These are phyloP conservation scores for Drosophila pectinifera DNA, from an alignment of 1,140 invertebrate species.

Conservation along the genomic window DNA sequence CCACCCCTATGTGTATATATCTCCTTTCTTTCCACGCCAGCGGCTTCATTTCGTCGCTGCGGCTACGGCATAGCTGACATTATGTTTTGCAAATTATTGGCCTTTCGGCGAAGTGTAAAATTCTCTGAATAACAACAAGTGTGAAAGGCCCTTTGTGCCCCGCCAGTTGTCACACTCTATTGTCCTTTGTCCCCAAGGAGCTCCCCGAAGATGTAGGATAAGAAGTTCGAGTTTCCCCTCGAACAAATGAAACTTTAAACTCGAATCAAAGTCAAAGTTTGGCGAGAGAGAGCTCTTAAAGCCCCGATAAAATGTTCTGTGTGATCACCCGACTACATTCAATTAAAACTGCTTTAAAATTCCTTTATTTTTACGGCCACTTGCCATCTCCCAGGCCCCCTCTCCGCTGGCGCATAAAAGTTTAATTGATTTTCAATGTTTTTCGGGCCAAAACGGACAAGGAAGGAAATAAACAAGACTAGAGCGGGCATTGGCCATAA, in stretches of 20 bases:
- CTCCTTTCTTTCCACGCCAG: conserved; percentile 23
- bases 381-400: conserved; percentile 1
- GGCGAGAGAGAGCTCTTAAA: background rate
- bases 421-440: conserved; percentile 71
- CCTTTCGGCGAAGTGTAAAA: conserved; percentile 56
- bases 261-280: conserved; percentile 36
- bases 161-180: conserved; percentile 57
- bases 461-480: conserved; percentile 24
- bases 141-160: conserved; percentile 27
- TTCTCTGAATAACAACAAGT: conserved; percentile 53
- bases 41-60: conserved; percentile 43
- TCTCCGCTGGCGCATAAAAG: conserved; percentile 28
- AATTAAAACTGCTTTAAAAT: conserved; percentile 44
- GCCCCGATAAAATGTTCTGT: conserved; percentile 16
- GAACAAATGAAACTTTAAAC: conserved; percentile 27
- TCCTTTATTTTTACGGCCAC: conserved; percentile 13
- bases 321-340: conserved; percentile 15
- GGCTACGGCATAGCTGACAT: conserved; percentile 59
- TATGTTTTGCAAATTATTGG: conserved; percentile 59
- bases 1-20: background rate
- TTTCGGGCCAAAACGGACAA: conserved; percentile 1
- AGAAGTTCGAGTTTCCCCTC: conserved; percentile 8
- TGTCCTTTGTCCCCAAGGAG: conserved; percentile 24
- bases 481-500: conserved; percentile 21
- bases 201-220: conserved; percentile 28